Evolutionary conservation across 2,113 vertebrate genomes (phyloP), one percentile per base, ranked within the genome.

Genomic region (Tympanuchus pallidicinctus): DNA sequence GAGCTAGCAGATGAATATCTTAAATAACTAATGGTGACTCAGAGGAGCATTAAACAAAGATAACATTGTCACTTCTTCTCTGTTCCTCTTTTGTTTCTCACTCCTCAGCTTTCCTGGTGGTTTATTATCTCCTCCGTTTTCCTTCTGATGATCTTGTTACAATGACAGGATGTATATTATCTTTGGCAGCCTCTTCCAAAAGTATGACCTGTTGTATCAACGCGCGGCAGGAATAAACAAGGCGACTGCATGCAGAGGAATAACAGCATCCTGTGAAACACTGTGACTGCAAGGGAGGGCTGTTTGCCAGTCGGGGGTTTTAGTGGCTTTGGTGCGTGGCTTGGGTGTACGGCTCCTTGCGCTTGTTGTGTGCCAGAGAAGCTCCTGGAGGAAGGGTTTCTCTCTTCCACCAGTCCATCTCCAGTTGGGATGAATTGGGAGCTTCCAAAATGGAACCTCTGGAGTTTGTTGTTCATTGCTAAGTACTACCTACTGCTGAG

Each of bases 1-100:
- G 87, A 89, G 85, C 82, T 42, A 34, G 72, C 85, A 93, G 91
- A 88, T 91, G 87, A 79, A 5, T 88, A 95, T 95, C 94, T 93
- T 77, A 83, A 95, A 92, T 95, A 96, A 94, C 89, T 75, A 91
- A 96, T 89, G 93, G 87, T 91, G 91, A 93, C 95, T 92, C 95
- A 93, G 82, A 93, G 87, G 95, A 96, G 52, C 72, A 1, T 88
- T 96, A 80, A 89, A 88, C 91, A 91, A 91, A 93, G 95, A 95
- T 94, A 95, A 89, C 92, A 65, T 79, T 94, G 95, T 96, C 88
- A 89, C 86, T 92, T 80, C 95, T 82, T 70, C 87, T 56, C 90
- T 82, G 83, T 17, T 93, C 65, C 34, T 59, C 89, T 84, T 92
- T 88, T 86, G 88, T 93, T 93, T 63, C 88, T 79, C 21, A 38